Conservation (phyloP, 1,140 invertebrate species). For the Chironomus tepperi region DNA sequence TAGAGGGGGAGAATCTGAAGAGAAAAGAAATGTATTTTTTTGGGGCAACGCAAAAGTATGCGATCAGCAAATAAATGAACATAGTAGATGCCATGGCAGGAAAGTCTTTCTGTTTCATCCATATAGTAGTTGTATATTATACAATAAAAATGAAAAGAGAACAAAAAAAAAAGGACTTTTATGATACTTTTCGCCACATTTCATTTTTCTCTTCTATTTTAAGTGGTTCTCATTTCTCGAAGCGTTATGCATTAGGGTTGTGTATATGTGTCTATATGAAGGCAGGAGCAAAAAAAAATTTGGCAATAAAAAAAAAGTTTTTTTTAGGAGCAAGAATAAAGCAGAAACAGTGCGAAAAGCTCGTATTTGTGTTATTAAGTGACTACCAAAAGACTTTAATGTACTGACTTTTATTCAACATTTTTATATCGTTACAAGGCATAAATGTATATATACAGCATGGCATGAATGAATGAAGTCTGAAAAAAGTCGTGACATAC, state of each 20-base stretch:
- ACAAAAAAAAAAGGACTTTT: conserved; percentile 11
- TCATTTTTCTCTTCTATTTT: conserved; percentile 3
- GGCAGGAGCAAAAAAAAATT: neutral
- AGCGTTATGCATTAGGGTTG: neutral
- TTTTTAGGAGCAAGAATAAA: neutral
- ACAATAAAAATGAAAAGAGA: too few species aligned
- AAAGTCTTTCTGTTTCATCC: too few species aligned
- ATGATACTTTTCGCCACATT: conserved; percentile 3
- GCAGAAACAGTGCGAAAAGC: neutral
- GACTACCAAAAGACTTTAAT: conserved; percentile 1
- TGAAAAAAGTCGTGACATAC: conserved; percentile 8
- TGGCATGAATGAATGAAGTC: neutral
- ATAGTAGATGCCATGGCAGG: too few species aligned
- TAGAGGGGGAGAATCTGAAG: too few species aligned
- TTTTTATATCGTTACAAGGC: conserved; percentile 8
- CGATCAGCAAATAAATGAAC: conserved; percentile 2
- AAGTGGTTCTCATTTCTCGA: conserved; percentile 8
- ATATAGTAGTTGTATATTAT: too few species aligned
- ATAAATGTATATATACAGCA: neutral
- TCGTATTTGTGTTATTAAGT: conserved; percentile 14
- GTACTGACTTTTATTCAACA: neutral
- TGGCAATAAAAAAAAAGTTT: neutral
- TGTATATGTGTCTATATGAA: neutral
- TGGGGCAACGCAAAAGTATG: neutral
- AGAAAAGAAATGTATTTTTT: neutral